Conservation (phyloP, 2,888 invertebrate species). For the Tethea ocularis region DNA sequence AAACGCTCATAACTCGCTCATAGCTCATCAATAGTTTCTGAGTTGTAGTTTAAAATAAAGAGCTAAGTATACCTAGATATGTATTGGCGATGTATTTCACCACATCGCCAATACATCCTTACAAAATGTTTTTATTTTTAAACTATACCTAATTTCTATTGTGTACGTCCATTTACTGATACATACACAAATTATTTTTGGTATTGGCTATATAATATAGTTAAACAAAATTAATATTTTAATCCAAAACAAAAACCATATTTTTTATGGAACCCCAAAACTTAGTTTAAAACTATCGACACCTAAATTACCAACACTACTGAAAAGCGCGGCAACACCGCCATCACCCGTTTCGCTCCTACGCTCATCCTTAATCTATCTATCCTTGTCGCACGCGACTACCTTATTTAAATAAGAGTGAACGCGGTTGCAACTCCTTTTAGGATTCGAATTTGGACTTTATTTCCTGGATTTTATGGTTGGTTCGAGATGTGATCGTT, state of each 20-base stretch:
- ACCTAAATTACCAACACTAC: constrained; percentile 52
- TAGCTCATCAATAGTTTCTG: too few relatives aligned
- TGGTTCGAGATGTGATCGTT: constrained; percentile 28
- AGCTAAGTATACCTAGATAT: too few relatives aligned
- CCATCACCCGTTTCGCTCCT: constrained; percentile 57
- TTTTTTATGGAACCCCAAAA: constrained; percentile 14
- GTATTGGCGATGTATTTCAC: too few relatives aligned
- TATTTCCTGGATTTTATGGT: constrained; percentile 47
- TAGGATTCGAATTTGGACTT: constrained; percentile 46
- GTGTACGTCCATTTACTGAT: too few relatives aligned
- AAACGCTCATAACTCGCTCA: too few relatives aligned
- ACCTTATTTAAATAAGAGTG: constrained; percentile 82
- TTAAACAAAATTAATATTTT: neutral
- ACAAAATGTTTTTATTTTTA: too few relatives aligned
- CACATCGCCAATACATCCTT: too few relatives aligned
- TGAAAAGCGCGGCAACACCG: constrained; percentile 72
- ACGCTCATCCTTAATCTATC: constrained; percentile 54
- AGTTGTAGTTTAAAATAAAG: too few relatives aligned
- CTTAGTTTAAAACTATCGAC: constrained; percentile 34
- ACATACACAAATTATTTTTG: too few relatives aligned
- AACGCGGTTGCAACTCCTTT: constrained; percentile 53
- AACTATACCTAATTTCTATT: too few relatives aligned
- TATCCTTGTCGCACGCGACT: constrained; percentile 69
- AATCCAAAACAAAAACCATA: neutral
- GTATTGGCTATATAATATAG: too few relatives aligned